Base-by-base conservation (phyloP, 2,888 invertebrate genomes). In the Eupithecia centaureata region DNA sequence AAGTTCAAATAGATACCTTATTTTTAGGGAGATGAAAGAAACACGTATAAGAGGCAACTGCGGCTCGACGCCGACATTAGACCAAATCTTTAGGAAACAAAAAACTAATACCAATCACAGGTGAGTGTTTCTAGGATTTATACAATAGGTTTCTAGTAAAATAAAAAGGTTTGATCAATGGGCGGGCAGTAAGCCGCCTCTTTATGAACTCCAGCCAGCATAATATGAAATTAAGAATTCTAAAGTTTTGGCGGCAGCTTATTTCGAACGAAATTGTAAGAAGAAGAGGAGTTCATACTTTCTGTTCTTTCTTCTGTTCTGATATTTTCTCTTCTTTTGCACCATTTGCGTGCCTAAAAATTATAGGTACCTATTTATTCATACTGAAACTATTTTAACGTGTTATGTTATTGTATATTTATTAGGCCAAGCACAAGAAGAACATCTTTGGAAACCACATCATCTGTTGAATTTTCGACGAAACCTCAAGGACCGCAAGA, bases 1-100 rank as follows among this genome's bases (percentile, higher is more conserved):
- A 8, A 22, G 12, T 47, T 47, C 10, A 42, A 4, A 10, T n/a
- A n/a, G n/a, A n/a, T 22, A 47, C 47, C 30, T 32, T 56, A 5
- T 18, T 62, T 65, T 86, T 79, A 93, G 92, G 82, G 89, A 91
- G 85, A 88, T 92, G 83, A 92, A 92, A 84, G 89, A 92, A 75
- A 90, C 91, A 12, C 90, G 89, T 70, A 90, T 92, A 65, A 82
- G 77, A 73, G 86, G 84, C 63, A 83, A 77, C 71, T 82, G 75
- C 65, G 84, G 84, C 57, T 76, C 82, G 5, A 78, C 84, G 61
- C 76, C 85, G 18, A 76, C 76, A 32, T 61, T 79, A 22, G 85
- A 86, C 33, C 71, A 71, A 61, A 72, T 73, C 5, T 73, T 82
- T 73, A 81, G 81, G 65, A 83, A 76, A 75, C 66, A 78, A 54